Base-by-base conservation (phyloP, 1,140 invertebrate species). In the Pseudobourletiella spinata region DNA sequence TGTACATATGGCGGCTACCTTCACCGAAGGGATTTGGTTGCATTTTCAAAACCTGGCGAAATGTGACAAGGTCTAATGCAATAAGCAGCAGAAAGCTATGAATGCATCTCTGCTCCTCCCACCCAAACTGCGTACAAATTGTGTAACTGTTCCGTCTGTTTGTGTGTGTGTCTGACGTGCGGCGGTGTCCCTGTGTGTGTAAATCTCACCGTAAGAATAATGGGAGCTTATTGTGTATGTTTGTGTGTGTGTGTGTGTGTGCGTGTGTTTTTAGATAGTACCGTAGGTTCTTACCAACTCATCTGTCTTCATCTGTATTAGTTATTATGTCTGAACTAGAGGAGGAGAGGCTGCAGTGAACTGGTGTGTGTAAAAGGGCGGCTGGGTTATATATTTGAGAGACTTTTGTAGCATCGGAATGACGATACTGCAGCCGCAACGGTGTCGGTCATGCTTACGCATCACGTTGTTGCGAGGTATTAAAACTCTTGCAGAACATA, bases 41-140 rank as follows among this genome's bases (percentile, higher is more conserved):
- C 48, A 51, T 51, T 51, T 26, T 51, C 48, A 51, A n/a, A n/a
- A 51, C 48, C 48, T 51, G 48, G 48, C 48, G 48, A 51, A 51
- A 51, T 51, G 48, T 51, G 48, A 51, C 48, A 51, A 51, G 48
- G 48, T 51, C 48, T 51, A 46, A 51, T 51, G 48, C 48, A 51
- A 51, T 51, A 51, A 51, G 48, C 22, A 26, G 48, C 25, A 51
- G 48, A n/a, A n/a, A n/a, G n/a, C n/a, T 51, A 51, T 51, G 48
- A 51, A 51, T 51, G 48, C 48, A 51, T 51, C n/a, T n/a, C 48
- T 51, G 24, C 48, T 51, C 48, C 48, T 51, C 48, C 48, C 20
- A 51, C 48, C 48, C 48, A 51, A 51, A 51, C 48, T 51, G 48
- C 48, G 48, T 51, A 51, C 24, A 51, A n/a, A 51, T 51, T 51